Conservation (phyloP, 1,140 invertebrate genomes). For the Drosophila sp. region DNA sequence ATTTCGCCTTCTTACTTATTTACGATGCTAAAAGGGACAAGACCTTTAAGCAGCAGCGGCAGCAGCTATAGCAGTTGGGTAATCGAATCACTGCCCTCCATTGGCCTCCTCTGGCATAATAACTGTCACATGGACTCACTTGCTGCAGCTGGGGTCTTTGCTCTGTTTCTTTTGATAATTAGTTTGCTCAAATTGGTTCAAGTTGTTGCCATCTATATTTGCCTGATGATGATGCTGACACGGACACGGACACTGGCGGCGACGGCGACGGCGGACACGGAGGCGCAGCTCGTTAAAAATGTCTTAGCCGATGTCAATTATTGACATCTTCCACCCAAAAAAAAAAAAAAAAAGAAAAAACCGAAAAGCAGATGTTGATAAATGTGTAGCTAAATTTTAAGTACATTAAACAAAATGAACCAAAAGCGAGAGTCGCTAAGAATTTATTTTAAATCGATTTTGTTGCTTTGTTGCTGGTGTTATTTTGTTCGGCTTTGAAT, state of each 20-base stretch:
- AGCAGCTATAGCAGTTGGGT: background rate
- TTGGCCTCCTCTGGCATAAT: slow-evolving; percentile 1
- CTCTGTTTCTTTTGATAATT: slow-evolving; percentile 3
- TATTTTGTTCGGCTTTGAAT: too few relatives aligned
- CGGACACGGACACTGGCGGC: too few relatives aligned
- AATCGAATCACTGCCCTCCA: slow-evolving; percentile 5
- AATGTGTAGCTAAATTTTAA: background rate
- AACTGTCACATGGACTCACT: slow-evolving; percentile 5
- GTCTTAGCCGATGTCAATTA: slow-evolving; percentile 9
- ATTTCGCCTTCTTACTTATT: slow-evolving; percentile 17
- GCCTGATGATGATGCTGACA: background rate
- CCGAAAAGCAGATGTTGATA: background rate
- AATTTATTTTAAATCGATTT: background rate
- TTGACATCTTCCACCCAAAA: background rate
- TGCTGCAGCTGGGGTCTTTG: slow-evolving; percentile 2
- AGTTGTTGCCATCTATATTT: background rate
- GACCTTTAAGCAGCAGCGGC: background rate
- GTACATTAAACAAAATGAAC: too few relatives aligned
- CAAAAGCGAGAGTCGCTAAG: background rate
- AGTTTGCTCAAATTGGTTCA: slow-evolving; percentile 3
- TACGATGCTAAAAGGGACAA: slow-evolving; percentile 14
- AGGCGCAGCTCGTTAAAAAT: slow-evolving; percentile 4
- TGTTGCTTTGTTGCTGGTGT: too few relatives aligned
- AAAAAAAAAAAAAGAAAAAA: background rate
- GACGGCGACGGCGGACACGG: background rate